Percentiles rank a stretch among this genome's conserved stretches.
Conservation (phyloP, 2,797 vertebrate genomes). For the Tiaroga cobitis region DNA sequence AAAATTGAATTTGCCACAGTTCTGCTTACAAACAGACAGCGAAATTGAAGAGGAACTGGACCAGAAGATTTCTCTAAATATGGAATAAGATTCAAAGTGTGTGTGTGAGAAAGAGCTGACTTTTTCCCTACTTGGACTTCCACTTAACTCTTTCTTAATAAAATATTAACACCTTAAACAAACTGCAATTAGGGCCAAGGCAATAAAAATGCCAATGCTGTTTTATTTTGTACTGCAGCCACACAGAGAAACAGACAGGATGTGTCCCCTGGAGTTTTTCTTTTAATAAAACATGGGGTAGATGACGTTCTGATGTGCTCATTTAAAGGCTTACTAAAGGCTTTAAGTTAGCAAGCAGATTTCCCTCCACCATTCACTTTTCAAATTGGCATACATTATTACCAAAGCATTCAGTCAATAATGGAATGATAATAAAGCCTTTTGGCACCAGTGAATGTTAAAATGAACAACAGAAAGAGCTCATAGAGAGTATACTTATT, state of each 20-base stretch:
- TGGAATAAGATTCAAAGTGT: slow-evolving; percentile 19
- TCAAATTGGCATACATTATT: neutral
- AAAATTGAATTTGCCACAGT: slow-evolving; percentile 33
- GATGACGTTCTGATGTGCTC: slow-evolving; percentile 6
- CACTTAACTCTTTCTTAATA: slow-evolving; percentile 42
- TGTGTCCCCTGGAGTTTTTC: neutral
- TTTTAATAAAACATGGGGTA: slow-evolving; percentile 11
- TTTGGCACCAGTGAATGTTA: neutral
- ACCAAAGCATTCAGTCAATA: neutral
- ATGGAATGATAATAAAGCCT: neutral
- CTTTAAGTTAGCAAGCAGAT: neutral
- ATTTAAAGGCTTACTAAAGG: slow-evolving; percentile 14
- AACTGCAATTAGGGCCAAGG: slow-evolving; percentile 36
- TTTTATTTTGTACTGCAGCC: neutral
- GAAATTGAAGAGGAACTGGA: slow-evolving; percentile 36
- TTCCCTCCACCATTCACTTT: neutral
- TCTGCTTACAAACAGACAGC: slow-evolving; percentile 34
- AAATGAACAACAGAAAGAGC: neutral
- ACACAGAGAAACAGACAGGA: neutral
- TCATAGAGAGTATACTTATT: neutral
- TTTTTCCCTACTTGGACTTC: slow-evolving; percentile 4
- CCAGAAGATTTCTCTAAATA: slow-evolving; percentile 50
- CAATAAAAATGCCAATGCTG: neutral
- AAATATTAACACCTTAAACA: slow-evolving; percentile 58
- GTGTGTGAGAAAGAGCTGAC: neutral